Evolutionary conservation across 2,797 vertebrate species (phyloP), one percentile per base, ranked within the genome.

Genomic region (Enteromius paludinosus): DNA sequence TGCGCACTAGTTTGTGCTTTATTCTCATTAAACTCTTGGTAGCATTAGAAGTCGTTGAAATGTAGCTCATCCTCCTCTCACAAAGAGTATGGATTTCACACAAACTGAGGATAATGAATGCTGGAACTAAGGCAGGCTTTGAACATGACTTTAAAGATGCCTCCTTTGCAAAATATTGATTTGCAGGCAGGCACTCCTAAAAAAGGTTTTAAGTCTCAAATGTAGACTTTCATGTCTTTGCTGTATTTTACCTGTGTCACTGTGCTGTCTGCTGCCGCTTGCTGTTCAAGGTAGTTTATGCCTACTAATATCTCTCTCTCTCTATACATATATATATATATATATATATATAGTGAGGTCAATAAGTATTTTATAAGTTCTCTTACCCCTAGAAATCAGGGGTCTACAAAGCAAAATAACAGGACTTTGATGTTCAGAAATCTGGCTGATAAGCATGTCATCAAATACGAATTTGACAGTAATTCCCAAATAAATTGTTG

Each of bases 101-200:
- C 70, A 83, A 79, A 82, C 81, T 43, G 78, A 81, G 75, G 75
- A 77, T 85, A 88, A 88, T 86, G 85, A 85, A 79, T 73, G 69
- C 81, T 81, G 73, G 35, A 79, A 79, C 45, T 47, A 49, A 68
- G 79, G 68, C 62, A 65, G 71, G 41, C 59, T 65, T 77, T 66
- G 64, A 81, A 68, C 28, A 80, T 79, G 49, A 70, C 80, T 86
- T 81, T 84, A 79, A 76, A 81, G 78, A 83, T 65, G 70, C 28
- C 69, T 83, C 18, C 79, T 77, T 66, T 70, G 54, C 66, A 52
- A 83, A 85, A 82, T 78, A 76, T 85, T 18, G 79, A 80, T 76
- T 76, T 9, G 17, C 43, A 64, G 28, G 0, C 80, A 76, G 73
- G 38, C 15, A 3, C n/a, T 73, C 52, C 10, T 49, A 52, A 83